Percentiles rank a stretch among this genome's conserved stretches.
Evolutionary conservation across 2,113 vertebrate species (phyloP).

Genomic region (Sebastes schlegelii): DNA sequence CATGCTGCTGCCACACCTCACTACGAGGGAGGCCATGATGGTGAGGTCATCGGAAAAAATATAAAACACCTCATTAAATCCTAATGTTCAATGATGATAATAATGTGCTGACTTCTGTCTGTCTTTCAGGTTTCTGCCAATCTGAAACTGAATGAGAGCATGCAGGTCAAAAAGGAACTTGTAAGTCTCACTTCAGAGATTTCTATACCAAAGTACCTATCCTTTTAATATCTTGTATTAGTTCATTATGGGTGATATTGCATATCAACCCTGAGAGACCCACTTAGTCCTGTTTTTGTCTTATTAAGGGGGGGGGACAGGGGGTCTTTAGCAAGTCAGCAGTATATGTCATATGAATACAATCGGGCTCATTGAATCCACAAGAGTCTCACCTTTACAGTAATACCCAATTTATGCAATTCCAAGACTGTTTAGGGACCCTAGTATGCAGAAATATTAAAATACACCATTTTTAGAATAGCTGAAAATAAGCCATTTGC

Average conservation of each 20-base stretch:
- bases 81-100: not conserved
- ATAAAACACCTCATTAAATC: not conserved
- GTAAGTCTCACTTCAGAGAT: constrained; percentile 81
- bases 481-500: too few species aligned
- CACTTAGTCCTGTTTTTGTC: too few species aligned
- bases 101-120: not conserved
- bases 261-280: not conserved
- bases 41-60: constrained; percentile 80
- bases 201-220: not conserved
- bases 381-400: too few species aligned
- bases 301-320: too few species aligned
- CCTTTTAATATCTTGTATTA: not conserved
- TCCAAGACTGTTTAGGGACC: too few species aligned
- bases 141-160: constrained; percentile 95
- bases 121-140: constrained; percentile 92
- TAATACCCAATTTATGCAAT: too few species aligned
- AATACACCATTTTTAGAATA: too few species aligned
- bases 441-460: too few species aligned
- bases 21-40: constrained; percentile 96
- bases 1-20: constrained; percentile 96
- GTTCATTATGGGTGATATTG: not conserved
- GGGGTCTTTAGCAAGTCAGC: too few species aligned
- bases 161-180: constrained; percentile 96
- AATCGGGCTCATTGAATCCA: too few species aligned
- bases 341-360: too few species aligned